These are phyloP conservation scores for Clarias fuscus DNA, from an alignment of 2,797 vertebrate species.

Conservation along the genomic window DNA sequence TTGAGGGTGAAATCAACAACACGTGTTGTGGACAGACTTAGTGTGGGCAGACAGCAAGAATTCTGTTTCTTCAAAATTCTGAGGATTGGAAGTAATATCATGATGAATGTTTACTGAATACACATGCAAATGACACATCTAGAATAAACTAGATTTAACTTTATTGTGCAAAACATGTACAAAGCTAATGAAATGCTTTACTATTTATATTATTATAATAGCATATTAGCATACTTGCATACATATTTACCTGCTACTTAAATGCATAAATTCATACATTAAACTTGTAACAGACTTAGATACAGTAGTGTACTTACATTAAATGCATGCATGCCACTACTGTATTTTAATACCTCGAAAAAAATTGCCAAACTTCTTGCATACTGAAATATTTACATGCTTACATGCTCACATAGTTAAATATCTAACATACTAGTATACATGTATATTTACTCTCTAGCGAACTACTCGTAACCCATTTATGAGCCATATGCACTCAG, in stretches of 20 bases:
- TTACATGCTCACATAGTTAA: neutral
- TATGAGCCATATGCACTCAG: neutral
- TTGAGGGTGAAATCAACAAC: neutral
- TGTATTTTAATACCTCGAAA: neutral
- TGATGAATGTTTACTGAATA: neutral
- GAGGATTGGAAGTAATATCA: neutral
- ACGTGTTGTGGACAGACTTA: constrained; percentile 24
- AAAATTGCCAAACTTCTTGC: neutral
- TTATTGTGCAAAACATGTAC: no score
- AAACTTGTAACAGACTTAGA: neutral
- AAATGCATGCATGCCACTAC: no score
- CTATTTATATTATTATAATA: neutral
- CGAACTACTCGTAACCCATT: neutral
- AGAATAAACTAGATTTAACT: no score
- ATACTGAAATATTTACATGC: neutral
- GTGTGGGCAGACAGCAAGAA: constrained; percentile 13
- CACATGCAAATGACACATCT: neutral
- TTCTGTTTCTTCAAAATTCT: constrained; percentile 6
- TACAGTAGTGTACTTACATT: no score
- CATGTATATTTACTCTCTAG: neutral
- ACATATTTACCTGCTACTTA: neutral
- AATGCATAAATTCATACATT: neutral
- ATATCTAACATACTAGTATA: neutral
- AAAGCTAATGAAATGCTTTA: no score
- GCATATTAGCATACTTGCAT: no score